Conservation (phyloP, 2,113 vertebrate genomes). For the sheep (Ovis aries) region DNA sequence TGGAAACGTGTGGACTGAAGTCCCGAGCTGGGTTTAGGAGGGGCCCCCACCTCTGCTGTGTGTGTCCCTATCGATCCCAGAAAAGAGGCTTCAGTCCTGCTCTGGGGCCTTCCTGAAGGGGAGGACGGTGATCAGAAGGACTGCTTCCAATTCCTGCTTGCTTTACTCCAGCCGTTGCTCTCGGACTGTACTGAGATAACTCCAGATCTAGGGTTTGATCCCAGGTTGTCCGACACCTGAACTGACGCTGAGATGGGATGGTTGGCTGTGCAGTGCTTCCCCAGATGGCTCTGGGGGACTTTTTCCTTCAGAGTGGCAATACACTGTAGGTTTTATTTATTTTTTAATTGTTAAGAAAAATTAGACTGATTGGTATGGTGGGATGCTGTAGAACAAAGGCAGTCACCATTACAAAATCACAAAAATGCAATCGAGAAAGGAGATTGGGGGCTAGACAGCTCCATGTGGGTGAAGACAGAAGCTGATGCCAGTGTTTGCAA, state of each 20-base stretch:
- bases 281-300: not conserved
- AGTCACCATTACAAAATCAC: not conserved
- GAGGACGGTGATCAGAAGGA: fast-evolving
- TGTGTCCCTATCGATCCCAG: not conserved
- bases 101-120: not conserved
- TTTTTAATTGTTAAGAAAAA: not conserved
- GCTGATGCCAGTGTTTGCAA: not conserved
- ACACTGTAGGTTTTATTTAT: not conserved
- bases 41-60: fast-evolving
- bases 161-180: not conserved
- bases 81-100: not conserved
- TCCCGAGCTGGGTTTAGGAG: not conserved
- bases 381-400: not conserved
- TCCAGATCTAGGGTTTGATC: not conserved
- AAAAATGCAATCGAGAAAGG: not conserved
- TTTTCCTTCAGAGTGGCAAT: not conserved
- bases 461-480: no score
- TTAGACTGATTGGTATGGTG: not conserved
- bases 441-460: not conserved
- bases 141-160: not conserved
- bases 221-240: not conserved
- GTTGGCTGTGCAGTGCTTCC: not conserved
- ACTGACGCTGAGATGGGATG: not conserved
- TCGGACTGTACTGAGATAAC: not conserved
- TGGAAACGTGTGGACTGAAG: fast-evolving